phyloP scores from a whole-genome alignment of 2,888 invertebrate species.

The Hydrotaea cyrtoneurina region DNA sequence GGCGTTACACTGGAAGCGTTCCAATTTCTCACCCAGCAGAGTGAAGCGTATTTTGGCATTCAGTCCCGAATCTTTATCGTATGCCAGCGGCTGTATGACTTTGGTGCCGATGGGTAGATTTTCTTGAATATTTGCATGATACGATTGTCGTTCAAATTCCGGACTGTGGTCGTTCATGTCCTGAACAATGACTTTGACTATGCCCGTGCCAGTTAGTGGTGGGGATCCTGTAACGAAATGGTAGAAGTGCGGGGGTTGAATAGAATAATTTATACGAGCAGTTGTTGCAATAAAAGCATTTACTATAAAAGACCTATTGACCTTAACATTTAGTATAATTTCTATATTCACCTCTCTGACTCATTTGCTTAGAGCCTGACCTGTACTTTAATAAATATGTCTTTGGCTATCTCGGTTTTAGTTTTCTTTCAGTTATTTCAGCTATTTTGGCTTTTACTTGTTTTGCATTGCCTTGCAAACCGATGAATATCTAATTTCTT shows the following conservation, averaged over 20 bases:
- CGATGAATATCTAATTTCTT: slow-evolving; percentile 51
- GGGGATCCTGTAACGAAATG: slow-evolving; percentile 88
- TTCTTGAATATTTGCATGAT: slow-evolving; percentile 90
- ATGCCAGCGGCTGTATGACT: slow-evolving; percentile 89
- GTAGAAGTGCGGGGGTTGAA: too few relatives aligned
- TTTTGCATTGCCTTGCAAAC: slow-evolving; percentile 10
- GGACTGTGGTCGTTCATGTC: slow-evolving; percentile 97
- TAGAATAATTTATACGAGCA: too few relatives aligned
- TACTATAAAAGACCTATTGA: too few relatives aligned
- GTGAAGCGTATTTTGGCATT: slow-evolving; percentile 94
- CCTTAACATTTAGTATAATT: too few relatives aligned
- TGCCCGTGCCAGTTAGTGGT: slow-evolving; percentile 94
- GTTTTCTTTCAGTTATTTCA: too few relatives aligned
- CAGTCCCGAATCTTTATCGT: slow-evolving; percentile 90
- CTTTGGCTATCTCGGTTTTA: background rate
- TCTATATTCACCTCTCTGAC: too few relatives aligned
- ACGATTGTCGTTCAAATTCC: slow-evolving; percentile 90
- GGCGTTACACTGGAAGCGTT: slow-evolving; percentile 89
- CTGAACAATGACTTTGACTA: slow-evolving; percentile 93
- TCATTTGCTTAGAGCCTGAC: too few relatives aligned
- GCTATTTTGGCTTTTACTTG: background rate
- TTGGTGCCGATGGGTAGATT: slow-evolving; percentile 90
- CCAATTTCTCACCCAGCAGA: slow-evolving; percentile 89
- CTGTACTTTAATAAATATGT: slow-evolving; percentile 21
- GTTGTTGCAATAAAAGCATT: too few relatives aligned